Evolutionary conservation across 2,797 vertebrate genomes (phyloP).

Genomic region (Ctenochaetus hawaiiensis): DNA sequence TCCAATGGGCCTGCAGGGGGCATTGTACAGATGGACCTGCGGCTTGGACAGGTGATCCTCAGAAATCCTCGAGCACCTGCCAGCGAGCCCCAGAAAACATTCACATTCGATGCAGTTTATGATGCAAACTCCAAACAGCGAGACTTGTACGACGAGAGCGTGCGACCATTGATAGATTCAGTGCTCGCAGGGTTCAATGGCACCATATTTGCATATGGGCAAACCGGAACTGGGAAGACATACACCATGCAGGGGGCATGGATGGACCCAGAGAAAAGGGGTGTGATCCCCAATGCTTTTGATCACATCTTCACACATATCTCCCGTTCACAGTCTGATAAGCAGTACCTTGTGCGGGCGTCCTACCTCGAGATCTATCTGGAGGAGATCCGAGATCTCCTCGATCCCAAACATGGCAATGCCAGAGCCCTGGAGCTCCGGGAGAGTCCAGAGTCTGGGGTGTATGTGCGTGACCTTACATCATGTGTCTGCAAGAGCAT

Average conservation of each 20-base stretch:
- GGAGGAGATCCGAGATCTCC: conserved; percentile 95
- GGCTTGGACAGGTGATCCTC: conserved; percentile 94
- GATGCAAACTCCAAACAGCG: conserved; percentile 91
- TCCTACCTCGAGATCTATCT: conserved; percentile 98
- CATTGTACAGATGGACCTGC: conserved; percentile 91
- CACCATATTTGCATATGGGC: conserved; percentile 95
- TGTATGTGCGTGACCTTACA: conserved; percentile 95
- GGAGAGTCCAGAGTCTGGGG: conserved; percentile 93
- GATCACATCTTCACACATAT: conserved; percentile 98
- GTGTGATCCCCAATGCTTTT: conserved; percentile 94
- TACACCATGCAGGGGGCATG: conserved; percentile 97
- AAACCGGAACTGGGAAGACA: conserved; percentile 97
- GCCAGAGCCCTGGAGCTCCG: conserved; percentile 92
- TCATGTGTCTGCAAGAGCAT: conserved; percentile 97
- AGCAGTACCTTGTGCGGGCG: conserved; percentile 95
- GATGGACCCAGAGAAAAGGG: conserved; percentile 91
- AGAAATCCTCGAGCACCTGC: conserved; percentile 89
- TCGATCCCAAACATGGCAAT: conserved; percentile 83
- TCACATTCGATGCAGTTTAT: conserved; percentile 96
- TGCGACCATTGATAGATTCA: conserved; percentile 92
- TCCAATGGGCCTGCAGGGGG: conserved; percentile 85
- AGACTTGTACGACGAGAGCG: conserved; percentile 94
- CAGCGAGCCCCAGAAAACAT: conserved; percentile 92
- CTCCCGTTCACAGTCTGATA: conserved; percentile 93
- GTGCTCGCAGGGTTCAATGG: conserved; percentile 95